Base-by-base conservation (phyloP, 2,797 vertebrate species). In the Hippocampus kuda region DNA sequence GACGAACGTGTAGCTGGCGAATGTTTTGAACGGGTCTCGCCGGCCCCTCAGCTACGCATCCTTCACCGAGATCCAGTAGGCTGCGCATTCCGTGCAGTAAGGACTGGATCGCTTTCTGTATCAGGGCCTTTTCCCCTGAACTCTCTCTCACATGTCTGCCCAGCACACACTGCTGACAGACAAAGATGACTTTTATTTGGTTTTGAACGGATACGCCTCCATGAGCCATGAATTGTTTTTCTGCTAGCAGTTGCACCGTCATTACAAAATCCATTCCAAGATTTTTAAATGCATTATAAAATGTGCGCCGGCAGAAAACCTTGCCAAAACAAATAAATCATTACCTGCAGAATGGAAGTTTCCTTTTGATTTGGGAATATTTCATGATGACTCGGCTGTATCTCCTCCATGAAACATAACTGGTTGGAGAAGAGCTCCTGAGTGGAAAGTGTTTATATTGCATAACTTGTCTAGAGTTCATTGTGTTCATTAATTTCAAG, bases 21-120 rank as follows among this genome's bases (percentile, higher is more conserved):
- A 79, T 89, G 79, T 77, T 93, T 82, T 85, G 91, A n/a, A 85
- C 72, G 30, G 75, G 85, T 1, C 81, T 81, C 64, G 70, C 82
- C 76, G 83, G 82, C 74, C 81, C 83, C 11, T 75, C 83, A 30
- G 77, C 82, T 67, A 92, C 74, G 63, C 89, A 91, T 72, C 92
- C 92, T 75, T 76, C 90, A 5, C 91, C 92, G 64, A 92, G 80
- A 68, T 90, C 87, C 77, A 94, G 69, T 65, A 98, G 87, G 66
- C 83, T 78, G 66, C 66, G 79, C 70, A 95, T 74, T 38, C 92
- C 92, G 81, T 71, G 81, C 74, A 95, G 78, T 83, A 95, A 86
- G 41, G 85, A 76, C 48, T 83, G 80, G 68, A 88, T 90, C 24
- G 88, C 90, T 51, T 75, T 88, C 70, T 91, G 90, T 0, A 82